Evolutionary conservation across 1,140 invertebrate genomes (phyloP).

Genomic region (Ladona fulva): DNA sequence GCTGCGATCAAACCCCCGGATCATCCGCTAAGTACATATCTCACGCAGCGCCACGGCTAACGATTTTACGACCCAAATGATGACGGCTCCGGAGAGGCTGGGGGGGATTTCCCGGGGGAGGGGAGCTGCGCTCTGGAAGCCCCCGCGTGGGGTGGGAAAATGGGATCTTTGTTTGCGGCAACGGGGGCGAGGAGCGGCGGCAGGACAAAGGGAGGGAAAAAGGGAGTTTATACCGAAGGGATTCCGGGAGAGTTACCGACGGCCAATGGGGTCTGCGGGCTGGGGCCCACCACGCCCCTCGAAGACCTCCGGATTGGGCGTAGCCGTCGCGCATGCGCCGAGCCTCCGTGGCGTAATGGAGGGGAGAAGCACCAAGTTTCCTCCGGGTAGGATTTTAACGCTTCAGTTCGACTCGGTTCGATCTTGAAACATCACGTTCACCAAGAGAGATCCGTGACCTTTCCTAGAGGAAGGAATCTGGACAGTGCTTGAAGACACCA

Average conservation of each 20-base stretch:
- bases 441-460: too few relatives aligned
- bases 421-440: too few relatives aligned
- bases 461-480: too few relatives aligned
- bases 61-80: neutral
- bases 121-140: neutral
- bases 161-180: neutral
- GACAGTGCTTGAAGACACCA: too few relatives aligned
- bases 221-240: neutral
- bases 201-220: neutral
- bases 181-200: too few relatives aligned
- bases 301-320: neutral
- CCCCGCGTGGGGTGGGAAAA: neutral
- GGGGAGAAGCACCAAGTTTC: neutral
- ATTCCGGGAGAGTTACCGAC: neutral
- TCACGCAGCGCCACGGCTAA: neutral
- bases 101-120: neutral
- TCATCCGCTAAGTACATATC: too few relatives aligned
- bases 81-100: too few relatives aligned
- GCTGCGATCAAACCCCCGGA: too few relatives aligned
- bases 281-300: neutral
- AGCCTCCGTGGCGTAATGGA: neutral
- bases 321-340: neutral
- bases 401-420: too few relatives aligned
- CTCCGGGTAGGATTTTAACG: too few relatives aligned
- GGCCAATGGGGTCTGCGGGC: neutral